These are phyloP conservation scores for Euborellia annulipes DNA, from an alignment of 1,140 invertebrate genomes.

Conservation along the genomic window DNA sequence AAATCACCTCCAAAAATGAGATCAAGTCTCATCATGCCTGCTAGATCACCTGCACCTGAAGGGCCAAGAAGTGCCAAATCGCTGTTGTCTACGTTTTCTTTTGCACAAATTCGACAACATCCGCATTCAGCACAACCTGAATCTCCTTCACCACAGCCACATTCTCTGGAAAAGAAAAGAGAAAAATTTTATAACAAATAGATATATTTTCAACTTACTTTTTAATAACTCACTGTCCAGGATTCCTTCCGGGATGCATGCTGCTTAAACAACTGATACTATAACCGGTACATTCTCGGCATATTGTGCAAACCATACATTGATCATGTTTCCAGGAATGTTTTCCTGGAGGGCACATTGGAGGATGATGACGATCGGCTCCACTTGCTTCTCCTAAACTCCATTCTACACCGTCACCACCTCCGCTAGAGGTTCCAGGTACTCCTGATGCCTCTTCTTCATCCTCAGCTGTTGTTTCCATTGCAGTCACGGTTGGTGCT, in stretches of 20 bases:
- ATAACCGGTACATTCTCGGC: slow-evolving; percentile 88
- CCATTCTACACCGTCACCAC: no score
- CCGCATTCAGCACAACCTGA: slow-evolving; percentile 86
- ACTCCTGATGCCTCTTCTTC: slow-evolving; percentile 31
- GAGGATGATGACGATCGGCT: slow-evolving; percentile 14
- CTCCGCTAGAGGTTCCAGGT: slow-evolving; percentile 6
- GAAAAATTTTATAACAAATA: slow-evolving; percentile 14
- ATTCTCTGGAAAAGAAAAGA: slow-evolving; percentile 44
- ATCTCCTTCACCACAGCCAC: slow-evolving; percentile 90
- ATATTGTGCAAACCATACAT: slow-evolving; percentile 81
- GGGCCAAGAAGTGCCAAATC: slow-evolving; percentile 31
- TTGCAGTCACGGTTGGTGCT: slow-evolving; percentile 33
- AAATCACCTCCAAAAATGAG: slow-evolving; percentile 30
- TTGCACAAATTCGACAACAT: slow-evolving; percentile 72
- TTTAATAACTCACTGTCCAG: slow-evolving; percentile 58
- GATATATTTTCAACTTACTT: background rate
- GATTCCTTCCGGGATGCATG: slow-evolving; percentile 58
- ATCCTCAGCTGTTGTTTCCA: slow-evolving; percentile 45
- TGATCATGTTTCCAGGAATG: slow-evolving; percentile 69
- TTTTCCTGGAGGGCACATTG: slow-evolving; percentile 47
- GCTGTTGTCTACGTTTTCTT: slow-evolving; percentile 44
- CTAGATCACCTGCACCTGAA: slow-evolving; percentile 32
- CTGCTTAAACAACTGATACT: slow-evolving; percentile 69
- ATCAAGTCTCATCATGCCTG: slow-evolving; percentile 37
- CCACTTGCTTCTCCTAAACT: no score